Evolutionary conservation across 2,797 vertebrate genomes (phyloP).

Genomic region (Tarsius wallacei): DNA sequence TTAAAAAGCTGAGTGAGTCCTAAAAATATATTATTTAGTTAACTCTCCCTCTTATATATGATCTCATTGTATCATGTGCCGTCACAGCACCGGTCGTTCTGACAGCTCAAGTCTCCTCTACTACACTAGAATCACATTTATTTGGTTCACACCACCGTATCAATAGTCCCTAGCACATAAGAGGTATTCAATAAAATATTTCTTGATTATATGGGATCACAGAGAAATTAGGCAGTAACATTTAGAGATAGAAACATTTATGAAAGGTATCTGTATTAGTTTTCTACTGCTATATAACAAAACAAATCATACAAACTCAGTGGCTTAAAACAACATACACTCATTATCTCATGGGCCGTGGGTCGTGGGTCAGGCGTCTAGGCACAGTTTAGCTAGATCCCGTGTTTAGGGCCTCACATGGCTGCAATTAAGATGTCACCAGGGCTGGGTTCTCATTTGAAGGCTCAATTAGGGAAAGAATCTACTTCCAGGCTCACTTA

Average conservation of each 20-base stretch:
- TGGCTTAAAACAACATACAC: neutral
- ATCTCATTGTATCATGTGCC: neutral
- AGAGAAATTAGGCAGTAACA: neutral
- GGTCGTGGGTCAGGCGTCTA: neutral
- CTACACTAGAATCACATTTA: neutral
- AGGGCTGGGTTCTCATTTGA: neutral
- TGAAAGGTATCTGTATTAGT: neutral
- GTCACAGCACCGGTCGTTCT: constrained; percentile 14
- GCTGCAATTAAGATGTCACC: neutral
- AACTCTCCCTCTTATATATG: neutral
- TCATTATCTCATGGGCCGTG: neutral
- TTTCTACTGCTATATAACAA: constrained; percentile 19
- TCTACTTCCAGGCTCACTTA: neutral
- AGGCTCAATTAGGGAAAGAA: neutral
- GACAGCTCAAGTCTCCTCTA: neutral
- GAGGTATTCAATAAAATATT: neutral
- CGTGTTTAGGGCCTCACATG: neutral
- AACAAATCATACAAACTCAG: neutral
- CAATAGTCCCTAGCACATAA: neutral
- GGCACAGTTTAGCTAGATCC: neutral
- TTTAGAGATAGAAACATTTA: constrained; percentile 40
- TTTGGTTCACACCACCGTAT: neutral
- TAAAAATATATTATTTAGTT: neutral
- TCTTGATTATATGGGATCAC: neutral
- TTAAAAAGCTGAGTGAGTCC: neutral